Evolutionary conservation across 2,797 vertebrate genomes (phyloP), one percentile per base, ranked within the genome.

Genomic region (Sparus aurata): DNA sequence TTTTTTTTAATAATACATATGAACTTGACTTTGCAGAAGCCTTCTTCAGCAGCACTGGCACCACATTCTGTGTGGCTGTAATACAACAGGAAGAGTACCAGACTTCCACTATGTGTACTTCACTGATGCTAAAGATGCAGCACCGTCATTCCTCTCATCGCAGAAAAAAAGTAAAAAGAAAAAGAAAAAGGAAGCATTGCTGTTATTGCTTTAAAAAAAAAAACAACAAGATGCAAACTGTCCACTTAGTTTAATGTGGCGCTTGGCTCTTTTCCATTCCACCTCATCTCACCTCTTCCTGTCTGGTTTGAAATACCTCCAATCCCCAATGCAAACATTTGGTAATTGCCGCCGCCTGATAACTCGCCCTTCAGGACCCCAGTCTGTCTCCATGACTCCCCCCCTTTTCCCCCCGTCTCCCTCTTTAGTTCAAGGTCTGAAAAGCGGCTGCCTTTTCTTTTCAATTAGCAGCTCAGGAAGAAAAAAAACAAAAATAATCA

Each of bases 221-320:
- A 34, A 64, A 38, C 38, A 80, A 73, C 60, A 64, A 68, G 27
- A 87, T 76, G 66, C 83, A 80, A 82, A 74, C 71, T 17, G 1
- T 72, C 77, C 82, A 86, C 84, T 91, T 89, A 76, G 82, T 83
- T 82, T 84, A 89, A 91, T 89, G 84, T 81, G 83, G 58, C 63
- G 68, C 75, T 79, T 88, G 86, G 85, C 87, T 85, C 57, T 61
- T 25, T 73, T 88, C 80, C 84, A 84, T 76, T 73, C 64, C 59
- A 75, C 87, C 83, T 85, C 69, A 90, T 84, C 75, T 84, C 82
- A 78, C 69, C 78, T 81, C 20, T 4, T 64, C 65, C 58, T 73
- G 66, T 84, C 82, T 70, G 23, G 13, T 84, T 57, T 79, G 66
- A 82, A 85, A 85, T 74, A 82, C 80, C 58, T 71, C 67, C 54